phyloP scores from a whole-genome alignment of 92 coral and sea anemone genomes.

The Diadumene lineata region DNA sequence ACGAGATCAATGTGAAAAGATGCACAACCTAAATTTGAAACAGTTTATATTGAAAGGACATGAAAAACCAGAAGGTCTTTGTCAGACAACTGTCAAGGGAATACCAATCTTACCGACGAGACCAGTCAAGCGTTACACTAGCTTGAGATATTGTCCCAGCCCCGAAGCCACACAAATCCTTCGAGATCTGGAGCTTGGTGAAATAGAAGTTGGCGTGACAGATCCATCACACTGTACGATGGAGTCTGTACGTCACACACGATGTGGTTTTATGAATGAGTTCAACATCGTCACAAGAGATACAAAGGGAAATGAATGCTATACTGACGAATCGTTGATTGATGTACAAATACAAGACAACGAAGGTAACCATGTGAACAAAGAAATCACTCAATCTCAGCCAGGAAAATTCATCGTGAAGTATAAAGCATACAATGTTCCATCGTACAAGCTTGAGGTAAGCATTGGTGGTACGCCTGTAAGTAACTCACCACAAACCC shows the following conservation, averaged over 20 bases:
- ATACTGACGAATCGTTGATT: neutral
- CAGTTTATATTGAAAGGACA: neutral
- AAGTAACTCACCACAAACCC: slow-evolving; percentile 13
- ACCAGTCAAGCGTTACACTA: slow-evolving; percentile 7
- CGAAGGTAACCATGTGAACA: slow-evolving; percentile 10
- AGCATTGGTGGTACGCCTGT: slow-evolving; percentile 9
- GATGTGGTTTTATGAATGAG: slow-evolving; percentile 10
- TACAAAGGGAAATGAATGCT: slow-evolving; percentile 4
- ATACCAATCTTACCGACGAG: neutral
- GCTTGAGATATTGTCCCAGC: neutral
- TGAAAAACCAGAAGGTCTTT: neutral
- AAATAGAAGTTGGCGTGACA: slow-evolving; percentile 2
- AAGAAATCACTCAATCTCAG: neutral
- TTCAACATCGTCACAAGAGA: slow-evolving; percentile 8
- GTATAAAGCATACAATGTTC: slow-evolving; percentile 2
- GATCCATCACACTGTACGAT: neutral
- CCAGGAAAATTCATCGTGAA: slow-evolving; percentile 5
- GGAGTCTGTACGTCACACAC: neutral
- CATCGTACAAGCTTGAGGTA: slow-evolving; percentile 8
- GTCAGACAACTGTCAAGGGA: neutral
- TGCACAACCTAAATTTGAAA: neutral
- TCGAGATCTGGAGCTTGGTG: neutral
- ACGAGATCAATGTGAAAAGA: neutral
- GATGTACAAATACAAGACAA: slow-evolving; percentile 7
- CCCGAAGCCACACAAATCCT: neutral